Evolutionary conservation across 2,797 vertebrate genomes (phyloP), one percentile per base, ranked within the genome.

Genomic region (Botia kubotai): DNA sequence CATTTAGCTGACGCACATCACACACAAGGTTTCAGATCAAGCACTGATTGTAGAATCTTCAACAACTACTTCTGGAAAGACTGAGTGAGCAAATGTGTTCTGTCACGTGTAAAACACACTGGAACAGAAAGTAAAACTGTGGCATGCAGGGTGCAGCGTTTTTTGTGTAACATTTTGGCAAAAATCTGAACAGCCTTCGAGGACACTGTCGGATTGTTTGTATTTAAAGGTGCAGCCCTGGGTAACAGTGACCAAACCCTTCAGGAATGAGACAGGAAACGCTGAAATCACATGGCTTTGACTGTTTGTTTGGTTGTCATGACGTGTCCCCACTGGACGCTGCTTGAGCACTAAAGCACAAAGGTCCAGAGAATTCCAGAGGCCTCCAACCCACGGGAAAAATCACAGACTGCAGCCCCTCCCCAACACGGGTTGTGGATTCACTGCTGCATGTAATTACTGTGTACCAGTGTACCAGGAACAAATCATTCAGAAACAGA

Each of bases 241-340:
- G 53, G 60, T 85, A 33, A 33, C 26, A 82, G 84, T 93, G 89
- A 94, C 88, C 89, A 60, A 87, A 92, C 91, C 88, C 85, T 86
- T 87, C 81, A 88, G 92, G 93, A 93, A 94, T 94, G 91, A 89
- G 6, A 46, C 79, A 87, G 84, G 90, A 90, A 93, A 87, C 82
- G 70, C 77, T 92, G 91, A 93, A 89, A 88, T 91, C 91, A 90
- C 36, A 52, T 81, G 62, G 71, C 74, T 83, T 83, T 23, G 23
- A 87, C 77, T 90, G 86, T 92, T 94, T 94, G 91, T 91, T 93
- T 89, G 87, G 93, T 94, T 93, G 91, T 91, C 82, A 91, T 89
- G 92, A 90, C 77, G 88, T 84, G 79, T 46, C 43, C 10, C 43
- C 43, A 46, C 43, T 86, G 82, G 85, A 77, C 70, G 77, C 76